A percentile compares a stretch with the other conserved stretches of the same genome.
phyloP scores from a whole-genome alignment of 2,888 invertebrate species.

The Ophraella communa region DNA sequence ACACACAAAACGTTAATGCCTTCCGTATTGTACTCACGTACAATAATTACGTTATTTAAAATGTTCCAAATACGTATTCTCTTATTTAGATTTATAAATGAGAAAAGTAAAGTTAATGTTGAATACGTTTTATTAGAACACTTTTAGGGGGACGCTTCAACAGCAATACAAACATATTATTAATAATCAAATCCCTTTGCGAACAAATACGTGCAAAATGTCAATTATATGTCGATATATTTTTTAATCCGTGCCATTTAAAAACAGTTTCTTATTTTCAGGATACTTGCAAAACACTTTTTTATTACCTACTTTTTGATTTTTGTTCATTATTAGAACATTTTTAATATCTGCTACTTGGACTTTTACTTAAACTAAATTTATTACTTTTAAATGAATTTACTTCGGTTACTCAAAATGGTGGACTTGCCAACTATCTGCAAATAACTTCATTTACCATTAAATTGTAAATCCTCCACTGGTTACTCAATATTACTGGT shows the following conservation, averaged over 20 bases:
- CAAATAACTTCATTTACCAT: no score
- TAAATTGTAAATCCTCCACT: no score
- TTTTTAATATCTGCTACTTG: no score
- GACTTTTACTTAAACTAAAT: no score
- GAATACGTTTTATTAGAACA: not conserved
- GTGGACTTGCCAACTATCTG: no score
- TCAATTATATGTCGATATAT: conserved; percentile 22
- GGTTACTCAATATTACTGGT: no score
- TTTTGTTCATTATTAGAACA: no score
- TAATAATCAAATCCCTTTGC: conserved; percentile 6
- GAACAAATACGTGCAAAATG: conserved; percentile 21
- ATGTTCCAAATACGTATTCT: conserved; percentile 25
- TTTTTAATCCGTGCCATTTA: conserved; percentile 23
- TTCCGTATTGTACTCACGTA: conserved; percentile 18
- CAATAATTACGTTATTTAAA: conserved; percentile 18
- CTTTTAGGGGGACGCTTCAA: conserved; percentile 9
- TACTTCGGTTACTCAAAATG: no score
- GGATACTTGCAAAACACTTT: conserved; percentile 6
- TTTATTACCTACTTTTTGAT: no score
- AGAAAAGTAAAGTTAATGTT: not conserved
- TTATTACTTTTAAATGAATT: no score
- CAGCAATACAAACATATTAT: not conserved
- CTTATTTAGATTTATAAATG: conserved; percentile 10
- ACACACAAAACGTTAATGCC: not conserved
- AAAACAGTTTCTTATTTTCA: conserved; percentile 14